A percentile compares a stretch with the other conserved stretches of the same genome.
Evolutionary conservation across 1,140 invertebrate genomes (phyloP).

Genomic region (Adoxophyes honmai): DNA sequence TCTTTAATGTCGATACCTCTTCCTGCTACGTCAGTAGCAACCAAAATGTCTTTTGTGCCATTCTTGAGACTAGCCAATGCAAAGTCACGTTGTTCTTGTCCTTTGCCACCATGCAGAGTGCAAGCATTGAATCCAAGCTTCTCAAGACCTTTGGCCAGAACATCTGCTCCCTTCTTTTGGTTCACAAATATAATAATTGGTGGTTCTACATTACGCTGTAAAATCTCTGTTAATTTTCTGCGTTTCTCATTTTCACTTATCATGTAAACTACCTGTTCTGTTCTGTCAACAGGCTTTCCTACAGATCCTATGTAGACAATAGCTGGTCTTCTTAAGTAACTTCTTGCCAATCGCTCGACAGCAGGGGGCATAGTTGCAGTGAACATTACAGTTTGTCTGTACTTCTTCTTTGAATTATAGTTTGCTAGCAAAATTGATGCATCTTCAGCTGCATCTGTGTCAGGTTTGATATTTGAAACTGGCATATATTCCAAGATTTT

Average conservation of each 20-base stretch:
- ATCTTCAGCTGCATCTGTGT: slow-evolving; percentile 98
- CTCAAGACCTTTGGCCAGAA: slow-evolving; percentile 97
- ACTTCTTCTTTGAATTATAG: slow-evolving; percentile 98
- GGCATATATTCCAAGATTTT: slow-evolving; percentile 99
- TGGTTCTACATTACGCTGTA: slow-evolving; percentile 92
- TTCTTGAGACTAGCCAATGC: slow-evolving; percentile 96
- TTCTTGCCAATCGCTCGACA: slow-evolving; percentile 96
- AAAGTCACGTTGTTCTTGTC: slow-evolving; percentile 99
- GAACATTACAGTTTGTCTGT: slow-evolving; percentile 99
- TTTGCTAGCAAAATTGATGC: slow-evolving; percentile 94
- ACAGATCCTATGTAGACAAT: slow-evolving; percentile 99
- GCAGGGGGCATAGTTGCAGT: slow-evolving; percentile 99
- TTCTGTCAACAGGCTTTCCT: slow-evolving; percentile 98
- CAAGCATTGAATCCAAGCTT: slow-evolving; percentile 98
- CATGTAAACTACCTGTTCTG: slow-evolving; percentile 98
- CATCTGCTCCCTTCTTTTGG: slow-evolving; percentile 99
- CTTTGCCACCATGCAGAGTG: slow-evolving; percentile 99
- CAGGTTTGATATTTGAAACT: slow-evolving; percentile 98
- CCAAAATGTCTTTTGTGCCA: slow-evolving; percentile 97
- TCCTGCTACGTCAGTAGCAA: slow-evolving; percentile 99
- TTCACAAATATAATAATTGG: slow-evolving; percentile 99
- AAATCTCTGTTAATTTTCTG: slow-evolving; percentile 91
- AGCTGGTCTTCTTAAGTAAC: slow-evolving; percentile 96
- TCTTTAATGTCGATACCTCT: slow-evolving; percentile 99
- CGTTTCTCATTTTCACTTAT: slow-evolving; percentile 96